phyloP scores from a whole-genome alignment of 1,140 invertebrate species.

The Cecropterus lyciades region DNA sequence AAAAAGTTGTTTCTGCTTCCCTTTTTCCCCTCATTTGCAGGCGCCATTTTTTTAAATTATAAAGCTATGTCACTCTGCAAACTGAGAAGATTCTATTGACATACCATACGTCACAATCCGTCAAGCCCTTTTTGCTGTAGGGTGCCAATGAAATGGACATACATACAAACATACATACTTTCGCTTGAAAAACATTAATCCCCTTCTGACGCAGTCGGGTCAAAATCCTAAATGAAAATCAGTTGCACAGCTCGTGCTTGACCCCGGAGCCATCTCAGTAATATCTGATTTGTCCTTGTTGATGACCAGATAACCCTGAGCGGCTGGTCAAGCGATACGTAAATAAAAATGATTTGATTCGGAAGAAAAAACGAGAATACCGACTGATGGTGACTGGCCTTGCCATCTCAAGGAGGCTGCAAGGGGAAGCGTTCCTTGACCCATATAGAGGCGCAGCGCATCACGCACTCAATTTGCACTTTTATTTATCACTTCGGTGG shows the following conservation, averaged over 20 bases:
- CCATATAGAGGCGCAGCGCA: conserved; percentile 57
- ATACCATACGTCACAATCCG: too few relatives aligned
- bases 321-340: conserved; percentile 68
- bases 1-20: too few relatives aligned
- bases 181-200: too few relatives aligned
- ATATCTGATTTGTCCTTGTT: conserved; percentile 60
- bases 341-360: conserved; percentile 82
- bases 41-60: too few relatives aligned
- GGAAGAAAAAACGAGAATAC: conserved; percentile 65
- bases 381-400: conserved; percentile 74
- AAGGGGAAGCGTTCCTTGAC: conserved; percentile 79
- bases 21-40: too few relatives aligned
- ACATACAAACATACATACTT: too few relatives aligned
- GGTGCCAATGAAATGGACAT: too few relatives aligned
- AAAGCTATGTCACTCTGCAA: too few relatives aligned
- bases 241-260: not conserved
- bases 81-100: too few relatives aligned
- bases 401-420: conserved; percentile 71
- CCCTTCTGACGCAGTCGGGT: too few relatives aligned
- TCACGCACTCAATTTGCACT: conserved; percentile 43
- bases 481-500: conserved; percentile 42
- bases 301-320: conserved; percentile 71
- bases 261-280: not conserved
- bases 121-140: too few relatives aligned
- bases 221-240: not conserved